These are phyloP conservation scores for Diarsia brunnea DNA, from an alignment of 2,888 invertebrate species.

Conservation along the genomic window DNA sequence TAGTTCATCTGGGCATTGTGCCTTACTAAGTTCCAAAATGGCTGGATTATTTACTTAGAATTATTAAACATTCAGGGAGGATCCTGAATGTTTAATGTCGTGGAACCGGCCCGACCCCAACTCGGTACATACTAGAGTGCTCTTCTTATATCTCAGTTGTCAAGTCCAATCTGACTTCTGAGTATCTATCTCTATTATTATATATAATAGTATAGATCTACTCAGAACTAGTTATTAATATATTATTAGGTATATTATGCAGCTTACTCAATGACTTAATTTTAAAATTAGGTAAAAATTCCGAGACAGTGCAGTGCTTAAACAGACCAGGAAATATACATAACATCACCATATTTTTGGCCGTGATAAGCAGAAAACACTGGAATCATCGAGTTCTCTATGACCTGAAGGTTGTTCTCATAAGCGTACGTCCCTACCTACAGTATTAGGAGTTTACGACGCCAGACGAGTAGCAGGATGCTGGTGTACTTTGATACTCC, in stretches of 20 bases:
- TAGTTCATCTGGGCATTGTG: background rate
- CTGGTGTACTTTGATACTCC: background rate
- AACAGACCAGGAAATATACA: background rate
- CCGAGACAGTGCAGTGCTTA: background rate
- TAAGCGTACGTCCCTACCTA: background rate
- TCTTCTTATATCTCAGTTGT: background rate
- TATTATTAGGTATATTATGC: no score
- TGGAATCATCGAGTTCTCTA: background rate
- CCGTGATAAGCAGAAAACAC: background rate
- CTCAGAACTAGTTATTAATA: background rate
- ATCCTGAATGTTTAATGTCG: background rate
- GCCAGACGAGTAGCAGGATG: background rate
- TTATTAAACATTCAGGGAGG: background rate
- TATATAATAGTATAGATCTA: background rate
- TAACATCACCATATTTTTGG: background rate
- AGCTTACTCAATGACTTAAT: background rate
- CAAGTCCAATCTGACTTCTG: background rate
- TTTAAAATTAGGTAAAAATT: background rate
- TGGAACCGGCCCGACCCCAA: background rate
- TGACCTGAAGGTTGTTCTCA: background rate
- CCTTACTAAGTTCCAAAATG: background rate
- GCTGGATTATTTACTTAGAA: background rate
- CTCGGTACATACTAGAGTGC: background rate
- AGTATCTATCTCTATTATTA: background rate
- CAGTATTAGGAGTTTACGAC: background rate